Conservation (phyloP, 1,140 invertebrate species). For the Augochlora pura region DNA sequence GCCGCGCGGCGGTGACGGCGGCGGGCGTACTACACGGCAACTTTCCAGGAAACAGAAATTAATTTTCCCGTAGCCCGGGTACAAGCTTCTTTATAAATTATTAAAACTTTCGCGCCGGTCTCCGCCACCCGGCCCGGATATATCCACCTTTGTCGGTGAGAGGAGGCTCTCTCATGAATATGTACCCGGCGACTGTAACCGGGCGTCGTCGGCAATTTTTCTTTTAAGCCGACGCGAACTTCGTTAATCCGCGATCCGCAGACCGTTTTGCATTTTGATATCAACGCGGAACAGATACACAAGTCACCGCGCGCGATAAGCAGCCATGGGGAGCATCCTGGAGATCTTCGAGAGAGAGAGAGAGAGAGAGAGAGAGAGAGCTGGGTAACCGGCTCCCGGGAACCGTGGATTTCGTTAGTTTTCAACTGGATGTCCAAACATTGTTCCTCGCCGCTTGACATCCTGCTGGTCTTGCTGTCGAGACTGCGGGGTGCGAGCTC, state of each 20-base stretch:
- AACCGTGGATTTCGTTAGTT: neutral
- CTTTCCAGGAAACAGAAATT: conserved; percentile 45
- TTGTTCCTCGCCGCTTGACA: neutral
- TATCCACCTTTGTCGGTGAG: conserved; percentile 35
- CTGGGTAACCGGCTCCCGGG: too few relatives aligned
- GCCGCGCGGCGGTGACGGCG: too few relatives aligned
- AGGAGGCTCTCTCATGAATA: conserved; percentile 41
- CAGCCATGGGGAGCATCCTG: neutral
- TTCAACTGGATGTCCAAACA: neutral
- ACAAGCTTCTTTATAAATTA: conserved; percentile 52
- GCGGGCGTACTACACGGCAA: neutral
- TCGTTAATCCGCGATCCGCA: conserved; percentile 41
- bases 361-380: too few relatives aligned
- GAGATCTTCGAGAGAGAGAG: neutral
- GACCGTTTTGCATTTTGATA: conserved; percentile 44
- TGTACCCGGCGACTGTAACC: conserved; percentile 34
- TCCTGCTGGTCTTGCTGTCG: too few relatives aligned
- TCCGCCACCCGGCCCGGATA: neutral
- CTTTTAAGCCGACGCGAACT: conserved; percentile 21
- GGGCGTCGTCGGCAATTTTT: conserved; percentile 39
- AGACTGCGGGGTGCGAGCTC: too few relatives aligned
- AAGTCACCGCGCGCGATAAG: neutral
- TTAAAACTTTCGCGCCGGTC: conserved; percentile 45
- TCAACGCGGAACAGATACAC: conserved; percentile 6
- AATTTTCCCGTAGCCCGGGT: conserved; percentile 30